Evolutionary conservation across 2,113 vertebrate genomes (phyloP), one percentile per base, ranked within the genome.

Genomic region (Chaenogobius annularis): DNA sequence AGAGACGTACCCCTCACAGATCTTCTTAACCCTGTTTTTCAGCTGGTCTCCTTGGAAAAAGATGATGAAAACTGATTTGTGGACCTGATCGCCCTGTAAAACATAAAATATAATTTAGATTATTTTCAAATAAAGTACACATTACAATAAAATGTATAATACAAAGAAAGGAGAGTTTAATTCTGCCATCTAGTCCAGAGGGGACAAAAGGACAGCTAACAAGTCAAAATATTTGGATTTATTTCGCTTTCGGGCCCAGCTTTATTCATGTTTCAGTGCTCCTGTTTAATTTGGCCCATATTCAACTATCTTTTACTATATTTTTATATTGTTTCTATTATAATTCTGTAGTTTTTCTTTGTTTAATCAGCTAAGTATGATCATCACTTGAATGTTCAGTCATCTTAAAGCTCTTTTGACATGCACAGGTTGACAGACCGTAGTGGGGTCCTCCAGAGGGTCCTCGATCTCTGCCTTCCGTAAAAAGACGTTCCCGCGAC

Each of bases 21-120:
- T 99, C 90, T 99, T 99, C 93, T 98, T 99, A 80, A 99, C 97
- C 85, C 97, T 93, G 91, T 97, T 98, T 90, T 98, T 99, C 84
- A 99, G 83, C 72, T 99, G 98, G 88, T 99, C 97, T 0, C 98
- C 98, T 96, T 99, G 98, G 92, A 99, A 99, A 86, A 99, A 99
- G 91, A 99, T 98, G 83, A 99, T 99, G 86, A 99, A 99, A 35
- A 99, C 98, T 5, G 97, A 98, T 83, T 99, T 99, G 93, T 97
- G 94, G 84, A 98, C 97, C 26, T 97, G 94, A 88, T 98, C 97
- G 8, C 96, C 96, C 97, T 99, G 86, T 47, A 15, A 66, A 23
- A 43, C 20, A 66, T 14, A 66, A 63, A 23, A 23, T 10, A 20
- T 1, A 13, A 56, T 56, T 13, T 55, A 10, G 3, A 20, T 55